Percentiles rank a stretch among this genome's conserved stretches.
These are phyloP conservation scores for Apeira syringaria DNA, from an alignment of 2,888 invertebrate species.

Conservation along the genomic window DNA sequence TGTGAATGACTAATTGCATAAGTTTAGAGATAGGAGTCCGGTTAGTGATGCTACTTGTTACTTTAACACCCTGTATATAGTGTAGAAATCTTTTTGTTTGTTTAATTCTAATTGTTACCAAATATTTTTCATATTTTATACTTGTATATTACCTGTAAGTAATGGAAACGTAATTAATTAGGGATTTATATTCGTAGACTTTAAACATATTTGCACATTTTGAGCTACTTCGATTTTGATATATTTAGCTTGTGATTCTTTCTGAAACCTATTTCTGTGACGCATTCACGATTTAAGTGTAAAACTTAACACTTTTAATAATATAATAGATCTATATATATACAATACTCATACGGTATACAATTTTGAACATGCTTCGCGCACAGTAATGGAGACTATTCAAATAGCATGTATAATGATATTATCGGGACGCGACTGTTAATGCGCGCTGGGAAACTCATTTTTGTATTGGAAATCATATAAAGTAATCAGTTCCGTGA, in stretches of 20 bases:
- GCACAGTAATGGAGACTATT: conserved; percentile 8
- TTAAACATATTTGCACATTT: conserved; percentile 11
- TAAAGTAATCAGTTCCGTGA: conserved; percentile 15
- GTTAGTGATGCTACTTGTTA: conserved; percentile 58
- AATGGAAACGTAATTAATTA: conserved; percentile 13
- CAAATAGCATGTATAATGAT: neutral
- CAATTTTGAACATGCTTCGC: neutral
- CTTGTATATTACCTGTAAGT: conserved; percentile 26
- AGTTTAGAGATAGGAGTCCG: conserved; percentile 61
- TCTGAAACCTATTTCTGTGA: conserved; percentile 1
- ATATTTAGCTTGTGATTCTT: conserved; percentile 6
- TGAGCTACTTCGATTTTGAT: conserved; percentile 3
- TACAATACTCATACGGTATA: conserved; percentile 3
- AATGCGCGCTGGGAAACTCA: conserved; percentile 17
- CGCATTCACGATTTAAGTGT: conserved; percentile 3
- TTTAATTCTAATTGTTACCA: conserved; percentile 77
- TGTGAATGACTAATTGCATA: conserved; percentile 36
- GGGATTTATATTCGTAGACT: conserved; percentile 5
- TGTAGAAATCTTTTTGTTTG: conserved; percentile 38
- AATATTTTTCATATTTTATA: conserved; percentile 75
- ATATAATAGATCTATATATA: conserved; percentile 1
- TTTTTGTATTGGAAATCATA: conserved; percentile 22
- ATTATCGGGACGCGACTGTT: neutral
- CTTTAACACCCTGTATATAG: conserved; percentile 33
- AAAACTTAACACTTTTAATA: conserved; percentile 7